Evolutionary conservation across 2,888 invertebrate species (phyloP), one percentile per base, ranked within the genome.

Genomic region (Loripinus fragilis): DNA sequence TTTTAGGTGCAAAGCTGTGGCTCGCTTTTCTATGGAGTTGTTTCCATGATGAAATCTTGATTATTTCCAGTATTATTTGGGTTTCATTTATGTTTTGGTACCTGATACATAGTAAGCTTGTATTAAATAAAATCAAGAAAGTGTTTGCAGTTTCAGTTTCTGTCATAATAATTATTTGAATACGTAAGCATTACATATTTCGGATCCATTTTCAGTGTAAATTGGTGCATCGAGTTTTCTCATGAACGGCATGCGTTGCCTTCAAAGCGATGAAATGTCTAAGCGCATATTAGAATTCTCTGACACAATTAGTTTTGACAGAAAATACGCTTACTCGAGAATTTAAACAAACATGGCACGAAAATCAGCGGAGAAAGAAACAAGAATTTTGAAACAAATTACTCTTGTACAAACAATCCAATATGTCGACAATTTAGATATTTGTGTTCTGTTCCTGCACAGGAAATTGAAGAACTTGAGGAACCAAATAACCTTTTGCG

Each of bases 121-220:
- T 33, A 25, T 25, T 52, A 60, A 28, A 33, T 5, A 20, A 20
- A 60, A 60, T 60, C 7, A 23, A 17, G 23, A 20, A 12, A 30
- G 25, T 33, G 33, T 60, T 60, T 60, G 28, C 17, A 60, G 60
- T 60, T 60, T 33, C 1, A 55, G 71, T 74, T 75, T 70, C 66
- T 75, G 30, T 71, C 42, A 60, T 35, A 64, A 68, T 60, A 67
- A 75, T 23, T 30, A 10, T 35, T 17, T 48, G 30, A 52, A 72
- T 79, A 64, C 75, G 64, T 64, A 68, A 42, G 60, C 38, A 64
- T 72, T 69, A 71, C 52, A 73, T 33, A 50, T 42, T 28, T 20
- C 33, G 50, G 64, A 64, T 79, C 55, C 23, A 50, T 35, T 79
- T 79, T 64, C 79, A 68, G 42, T 72, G 66, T 67, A 71, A 72